Base-by-base conservation (phyloP, 2,113 vertebrate species). In the Nibea albiflora region DNA sequence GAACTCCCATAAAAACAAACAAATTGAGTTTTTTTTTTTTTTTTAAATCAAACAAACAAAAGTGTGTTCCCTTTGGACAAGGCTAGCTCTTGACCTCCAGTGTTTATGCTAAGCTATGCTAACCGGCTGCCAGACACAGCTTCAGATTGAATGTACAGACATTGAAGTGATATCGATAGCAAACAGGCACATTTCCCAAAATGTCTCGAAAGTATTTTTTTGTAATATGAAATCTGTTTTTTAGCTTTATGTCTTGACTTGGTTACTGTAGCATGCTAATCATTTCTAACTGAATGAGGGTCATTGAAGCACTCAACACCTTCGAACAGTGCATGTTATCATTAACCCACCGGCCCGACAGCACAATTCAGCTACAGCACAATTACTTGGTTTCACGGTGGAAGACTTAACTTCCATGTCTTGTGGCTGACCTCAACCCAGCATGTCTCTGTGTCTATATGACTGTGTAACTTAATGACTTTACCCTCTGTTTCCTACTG, bases 401-500 rank as follows among this genome's bases (percentile, higher is more conserved):
- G 61, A 78, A 22, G 76, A 81, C 19, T 66, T 72, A 77, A 82
- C 71, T 35, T 71, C 11, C 74, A 64, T 35, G 49, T 66, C 75
- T 70, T 39, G 73, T 42, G 75, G 83, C 82, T 76, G 84, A 90
- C 84, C 85, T 85, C 73, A 70, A 67, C 42, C 50, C 78, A 26
- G n/a, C 28, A 24, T 4, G 31, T 60, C 47, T 70, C 57, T 58
- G 63, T 64, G 73, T 77, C 47, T 70, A 1, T 72, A 56, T n/a
- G 71, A 67, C 66, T 26, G 44, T 44, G 57, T 26, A 61, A 56
- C 75, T 26, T 91, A 93, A 94, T 80, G 90, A 85, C 85, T 92
- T 92, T 88, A 62, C 90, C 91, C 72, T 83, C 79, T 90, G 64
- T 78, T 91, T 89, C 85, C 78, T 81, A 50, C 70, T 26, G 76